Evolutionary conservation across 2,113 vertebrate species (phyloP), one percentile per base, ranked within the genome.

Genomic region (Aplodontia rufa): DNA sequence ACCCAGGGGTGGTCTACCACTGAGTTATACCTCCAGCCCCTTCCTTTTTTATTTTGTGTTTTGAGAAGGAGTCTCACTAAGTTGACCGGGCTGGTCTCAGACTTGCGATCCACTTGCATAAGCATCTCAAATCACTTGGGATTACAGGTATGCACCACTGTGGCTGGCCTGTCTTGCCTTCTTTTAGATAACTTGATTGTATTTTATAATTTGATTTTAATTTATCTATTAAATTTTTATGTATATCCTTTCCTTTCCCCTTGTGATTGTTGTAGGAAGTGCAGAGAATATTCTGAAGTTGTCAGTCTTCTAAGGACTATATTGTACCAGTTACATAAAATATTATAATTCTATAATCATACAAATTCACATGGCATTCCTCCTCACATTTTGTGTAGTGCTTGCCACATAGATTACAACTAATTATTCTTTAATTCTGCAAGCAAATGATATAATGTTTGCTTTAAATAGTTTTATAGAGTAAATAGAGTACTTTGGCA

Each of bases 171-270:
- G 62, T 14, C 0, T 9, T 62, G 10, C 7, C 32, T 14, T 79
- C 22, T 62, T 82, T 92, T 86, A 82, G 22, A 62, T 86, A 80
- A 53, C 17, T 89, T 64, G 9, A 62, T 40, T 74, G 51, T 45
- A 69, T 89, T 87, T 89, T 76, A 71, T 26, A 71, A 92, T 76
- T 89, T 91, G 1, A 60, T 83, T 87, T 76, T n/a, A n/a, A n/a
- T 85, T 49, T 35, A 37, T 60, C 28, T 80, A 51, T 81, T 62
- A 60, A 37, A 4, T 62, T 80, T 93, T 93, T 49, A 53, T 26
- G 10, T 40, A 80, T 7, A 53, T 24, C 32, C n/a, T 89, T 66
- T 64, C 24, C 28, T 47, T 85, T 53, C 37, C 37, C 62, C 68
- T 76, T 84, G 32, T 66, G 11, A 32, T 83, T 89, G 2, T 3